These are phyloP conservation scores for Synaphobranchus kaupii DNA, from an alignment of 2,797 vertebrate genomes.

Conservation along the genomic window DNA sequence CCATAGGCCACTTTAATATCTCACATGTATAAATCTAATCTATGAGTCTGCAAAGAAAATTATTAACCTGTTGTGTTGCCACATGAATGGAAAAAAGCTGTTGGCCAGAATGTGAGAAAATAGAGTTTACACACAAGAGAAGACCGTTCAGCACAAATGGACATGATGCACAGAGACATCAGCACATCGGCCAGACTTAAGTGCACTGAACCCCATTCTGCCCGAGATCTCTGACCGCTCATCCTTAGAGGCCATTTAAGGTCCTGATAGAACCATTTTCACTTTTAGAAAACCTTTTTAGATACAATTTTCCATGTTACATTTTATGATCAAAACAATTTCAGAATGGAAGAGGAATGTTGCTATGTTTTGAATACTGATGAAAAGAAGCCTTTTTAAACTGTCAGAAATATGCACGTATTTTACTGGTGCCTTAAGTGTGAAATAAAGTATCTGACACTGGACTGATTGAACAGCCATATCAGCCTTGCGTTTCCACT, in stretches of 20 bases:
- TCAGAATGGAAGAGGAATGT: background rate
- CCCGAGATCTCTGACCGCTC: background rate
- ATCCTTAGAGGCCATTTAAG: background rate
- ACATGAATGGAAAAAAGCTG: background rate
- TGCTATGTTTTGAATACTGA: background rate
- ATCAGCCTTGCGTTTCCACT: background rate
- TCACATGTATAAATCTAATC: background rate
- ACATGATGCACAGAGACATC: background rate
- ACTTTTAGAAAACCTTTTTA: background rate
- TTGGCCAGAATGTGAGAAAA: background rate
- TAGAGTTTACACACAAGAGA: background rate
- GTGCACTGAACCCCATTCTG: background rate
- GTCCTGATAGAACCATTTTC: background rate
- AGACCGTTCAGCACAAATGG: background rate
- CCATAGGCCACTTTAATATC: background rate
- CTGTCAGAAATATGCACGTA: background rate
- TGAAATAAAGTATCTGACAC: background rate
- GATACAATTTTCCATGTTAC: background rate
- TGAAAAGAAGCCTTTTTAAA: background rate
- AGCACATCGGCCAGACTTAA: background rate
- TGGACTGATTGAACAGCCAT: background rate
- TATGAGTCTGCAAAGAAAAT: background rate
- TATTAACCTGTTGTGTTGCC: no score
- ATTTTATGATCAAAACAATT: background rate
- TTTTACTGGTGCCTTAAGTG: background rate